These are phyloP conservation scores for Danio rerio DNA, from an alignment of 2,113 vertebrate species.

Conservation along the genomic window GRCz12tu NC_133187.1:23341501-23342000, in stretches of 20 bases:
- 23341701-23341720: conserved; percentile 20
- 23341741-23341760: conserved; percentile 18
- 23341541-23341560: too few species aligned
- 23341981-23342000: conserved; percentile 8
- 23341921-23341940: not conserved
- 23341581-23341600: not conserved
- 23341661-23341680: conserved; percentile 2
- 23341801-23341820: conserved; percentile 10
- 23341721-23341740: not conserved
- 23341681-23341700: not conserved
- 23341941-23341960: not conserved
- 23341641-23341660: not conserved
- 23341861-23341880: not conserved
- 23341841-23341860: not conserved
- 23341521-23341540: too few species aligned
- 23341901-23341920: not conserved
- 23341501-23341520: too few species aligned
- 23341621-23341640: conserved; percentile 7
- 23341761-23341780: conserved; percentile 21
- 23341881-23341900: not conserved
- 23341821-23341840: not conserved
- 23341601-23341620: not conserved
- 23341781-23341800: conserved; percentile 1
- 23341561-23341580: too few species aligned
- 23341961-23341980: conserved; percentile 1